Base-by-base conservation (phyloP, 2,113 vertebrate species). In the Tupaia tana region DNA sequence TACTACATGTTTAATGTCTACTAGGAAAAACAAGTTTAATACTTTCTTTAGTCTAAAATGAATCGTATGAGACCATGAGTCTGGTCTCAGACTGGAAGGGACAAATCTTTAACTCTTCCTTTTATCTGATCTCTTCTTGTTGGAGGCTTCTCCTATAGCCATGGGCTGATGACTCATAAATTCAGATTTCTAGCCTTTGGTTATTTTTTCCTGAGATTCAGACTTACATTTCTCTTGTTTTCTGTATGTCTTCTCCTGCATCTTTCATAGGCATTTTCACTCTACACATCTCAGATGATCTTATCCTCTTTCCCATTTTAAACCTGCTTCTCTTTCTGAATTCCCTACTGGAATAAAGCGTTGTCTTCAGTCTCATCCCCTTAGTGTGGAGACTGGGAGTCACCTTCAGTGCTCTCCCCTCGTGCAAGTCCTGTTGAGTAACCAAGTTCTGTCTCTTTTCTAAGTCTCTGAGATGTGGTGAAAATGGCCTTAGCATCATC, bases 141-240 rank as follows among this genome's bases (percentile, higher is more conserved):
- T 6, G 7, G 43, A 82, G 69, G 9, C 52, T 77, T 77, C 43
- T 85, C 64, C 43, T 73, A 5, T 34, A 78, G 29, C 58, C 14
- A 24, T 54, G 15, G 81, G 12, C 56, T 71, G 56, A 77, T 89
- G 31, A 73, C n/a, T 94, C 67, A 81, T 82, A 56, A 56, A 74
- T 93, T 87, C 9, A 69, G 43, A 84, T 95, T 87, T 93, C 56
- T 93, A 70, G 71, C 34, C 54, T 91, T 15, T 86, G 59, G 3
- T 91, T 74, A 64, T 89, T 82, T 89, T 88, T 87, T 64, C 54
- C 15, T 43, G 19, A 93, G 77, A 82, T 73, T 90, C 67, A 90
- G 34, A 89, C 34, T 93, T 90, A 34, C 67, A 69, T 64, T 89
- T 83, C 22, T 90, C 10, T 15, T 61, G 9, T 25, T 63, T 89